phyloP scores from a whole-genome alignment of 2,888 invertebrate genomes.

The Oligia fasciuncula region DNA sequence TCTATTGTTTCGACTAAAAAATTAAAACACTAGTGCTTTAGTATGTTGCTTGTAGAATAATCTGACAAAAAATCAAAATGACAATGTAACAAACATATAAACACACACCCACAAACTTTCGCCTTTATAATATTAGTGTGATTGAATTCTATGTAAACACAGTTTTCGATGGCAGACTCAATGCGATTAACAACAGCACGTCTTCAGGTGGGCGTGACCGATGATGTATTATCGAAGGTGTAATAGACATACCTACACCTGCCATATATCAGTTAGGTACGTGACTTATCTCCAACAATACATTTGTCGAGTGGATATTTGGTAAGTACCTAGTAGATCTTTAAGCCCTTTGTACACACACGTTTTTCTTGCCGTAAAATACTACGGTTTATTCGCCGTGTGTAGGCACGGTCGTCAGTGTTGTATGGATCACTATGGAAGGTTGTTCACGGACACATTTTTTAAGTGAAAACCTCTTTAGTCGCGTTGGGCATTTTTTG shows the following conservation, averaged over 20 bases:
- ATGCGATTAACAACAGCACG: conserved; percentile 7
- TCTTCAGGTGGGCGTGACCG: background rate
- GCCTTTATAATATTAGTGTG: too few relatives aligned
- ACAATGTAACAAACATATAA: too few relatives aligned
- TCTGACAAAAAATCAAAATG: too few relatives aligned
- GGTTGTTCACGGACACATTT: background rate
- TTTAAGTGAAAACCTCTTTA: too few relatives aligned
- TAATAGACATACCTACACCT: background rate
- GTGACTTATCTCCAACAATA: background rate
- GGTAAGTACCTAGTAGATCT: background rate
- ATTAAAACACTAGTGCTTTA: too few relatives aligned
- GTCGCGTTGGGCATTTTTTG: too few relatives aligned
- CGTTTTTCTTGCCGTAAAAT: too few relatives aligned
- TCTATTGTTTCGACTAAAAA: too few relatives aligned
- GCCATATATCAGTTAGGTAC: background rate
- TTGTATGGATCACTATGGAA: background rate
- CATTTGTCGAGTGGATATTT: background rate
- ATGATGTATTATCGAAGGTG: background rate
- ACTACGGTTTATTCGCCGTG: background rate
- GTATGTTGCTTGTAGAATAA: too few relatives aligned
- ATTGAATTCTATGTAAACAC: background rate
- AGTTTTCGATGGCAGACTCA: background rate
- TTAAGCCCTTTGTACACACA: too few relatives aligned
- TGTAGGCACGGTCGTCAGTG: background rate
- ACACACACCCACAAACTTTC: too few relatives aligned